phyloP scores from a whole-genome alignment of 2,113 vertebrate species.

The Nyctibius bracteatus region DNA sequence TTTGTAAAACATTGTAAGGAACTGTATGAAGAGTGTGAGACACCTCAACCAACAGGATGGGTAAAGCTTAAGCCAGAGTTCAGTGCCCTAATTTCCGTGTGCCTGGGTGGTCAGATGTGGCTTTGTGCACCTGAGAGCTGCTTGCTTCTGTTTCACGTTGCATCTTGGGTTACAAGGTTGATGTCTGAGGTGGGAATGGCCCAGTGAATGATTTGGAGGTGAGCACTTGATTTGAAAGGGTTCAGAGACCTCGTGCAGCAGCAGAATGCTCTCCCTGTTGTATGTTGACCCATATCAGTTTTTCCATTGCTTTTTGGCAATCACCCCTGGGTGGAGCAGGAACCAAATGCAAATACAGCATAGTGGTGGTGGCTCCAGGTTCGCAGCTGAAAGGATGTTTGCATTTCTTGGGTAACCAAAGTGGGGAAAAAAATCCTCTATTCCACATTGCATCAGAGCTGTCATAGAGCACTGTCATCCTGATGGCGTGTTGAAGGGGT shows the following conservation, averaged over 20 bases:
- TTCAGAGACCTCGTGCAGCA: not conserved
- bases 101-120: not conserved
- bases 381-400: not conserved
- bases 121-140: not conserved
- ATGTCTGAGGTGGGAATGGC: not conserved
- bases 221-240: not conserved
- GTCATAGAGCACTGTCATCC: not conserved
- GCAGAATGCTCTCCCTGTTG: not conserved
- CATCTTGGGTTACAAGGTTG: not conserved
- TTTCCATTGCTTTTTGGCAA: not conserved
- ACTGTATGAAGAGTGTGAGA: not conserved
- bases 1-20: not conserved
- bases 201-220: not conserved
- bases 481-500: not conserved
- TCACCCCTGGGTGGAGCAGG: not conserved
- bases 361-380: not conserved
- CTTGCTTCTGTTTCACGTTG: not conserved
- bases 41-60: not conserved
- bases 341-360: not conserved
- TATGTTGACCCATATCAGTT: rapidly evolving
- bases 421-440: rapidly evolving
- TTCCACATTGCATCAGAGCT: not conserved
- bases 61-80: not conserved
- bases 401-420: not conserved
- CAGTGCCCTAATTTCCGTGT: not conserved